A percentile compares a stretch with the other conserved stretches of the same genome.
Conservation (phyloP, 2,113 vertebrate genomes). For the Myodes glareolus region DNA sequence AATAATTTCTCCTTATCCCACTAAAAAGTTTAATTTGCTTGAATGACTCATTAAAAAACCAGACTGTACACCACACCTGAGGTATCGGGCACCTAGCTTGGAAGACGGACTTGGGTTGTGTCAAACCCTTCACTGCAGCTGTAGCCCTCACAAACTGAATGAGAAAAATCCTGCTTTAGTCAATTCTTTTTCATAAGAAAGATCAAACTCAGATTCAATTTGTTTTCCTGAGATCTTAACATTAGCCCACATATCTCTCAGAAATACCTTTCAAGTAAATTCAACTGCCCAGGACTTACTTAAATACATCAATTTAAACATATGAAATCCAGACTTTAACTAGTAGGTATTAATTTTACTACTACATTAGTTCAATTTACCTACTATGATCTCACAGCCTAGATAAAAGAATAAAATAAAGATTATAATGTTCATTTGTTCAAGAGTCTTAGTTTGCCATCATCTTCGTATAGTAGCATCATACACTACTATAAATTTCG, state of each 20-base stretch:
- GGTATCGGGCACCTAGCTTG: not conserved
- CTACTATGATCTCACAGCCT: not conserved
- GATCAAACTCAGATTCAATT: slow-evolving; percentile 3
- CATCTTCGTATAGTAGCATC: not conserved
- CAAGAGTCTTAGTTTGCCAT: not conserved
- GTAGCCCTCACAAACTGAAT: not conserved
- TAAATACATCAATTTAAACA: not conserved
- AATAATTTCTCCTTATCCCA: not conserved
- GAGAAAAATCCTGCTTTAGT: not conserved
- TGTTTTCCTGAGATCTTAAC: slow-evolving; percentile 45
- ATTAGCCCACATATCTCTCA: not conserved
- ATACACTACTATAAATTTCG: not conserved
- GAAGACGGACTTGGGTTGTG: not conserved
- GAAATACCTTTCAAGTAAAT: slow-evolving; percentile 30
- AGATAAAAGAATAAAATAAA: slow-evolving; percentile 19
- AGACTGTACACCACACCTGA: not conserved
- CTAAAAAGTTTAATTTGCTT: not conserved
- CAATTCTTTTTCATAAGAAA: slow-evolving; percentile 20
- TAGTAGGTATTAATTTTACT: slow-evolving; percentile 15
- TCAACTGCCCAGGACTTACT: not conserved
- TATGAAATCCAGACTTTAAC: not conserved
- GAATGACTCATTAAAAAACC: slow-evolving; percentile 10
- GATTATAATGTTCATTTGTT: not conserved
- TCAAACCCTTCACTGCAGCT: not conserved
- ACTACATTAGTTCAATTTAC: not conserved